Percentiles rank a stretch among this genome's conserved stretches.
These are phyloP conservation scores for Meloidogyne exigua DNA, from an alignment of 1,140 invertebrate genomes.

Conservation along the genomic window DNA sequence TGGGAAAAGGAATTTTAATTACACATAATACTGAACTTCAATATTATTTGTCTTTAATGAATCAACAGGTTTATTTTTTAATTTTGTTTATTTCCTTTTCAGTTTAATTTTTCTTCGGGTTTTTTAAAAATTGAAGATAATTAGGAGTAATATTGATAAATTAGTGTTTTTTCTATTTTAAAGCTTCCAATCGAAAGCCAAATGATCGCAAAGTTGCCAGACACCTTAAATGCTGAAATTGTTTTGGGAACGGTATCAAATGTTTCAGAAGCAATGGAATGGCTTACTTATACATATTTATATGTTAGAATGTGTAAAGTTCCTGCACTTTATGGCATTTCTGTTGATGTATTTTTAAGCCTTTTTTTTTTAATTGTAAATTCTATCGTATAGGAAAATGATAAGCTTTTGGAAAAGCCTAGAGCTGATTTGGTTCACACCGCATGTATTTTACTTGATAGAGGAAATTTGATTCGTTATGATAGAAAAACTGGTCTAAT, in stretches of 20 bases:
- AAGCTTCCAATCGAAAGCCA: slow-evolving; percentile 70
- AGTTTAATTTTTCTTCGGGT: slow-evolving; percentile 40
- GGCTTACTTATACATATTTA: slow-evolving; percentile 93
- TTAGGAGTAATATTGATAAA: too few species aligned
- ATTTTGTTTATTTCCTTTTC: neutral
- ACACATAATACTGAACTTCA: slow-evolving; percentile 98
- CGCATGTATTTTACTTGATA: slow-evolving; percentile 84
- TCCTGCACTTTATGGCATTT: slow-evolving; percentile 84
- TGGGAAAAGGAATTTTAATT: slow-evolving; percentile 96
- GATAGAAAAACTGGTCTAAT: slow-evolving; percentile 91
- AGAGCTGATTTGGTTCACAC: slow-evolving; percentile 94
- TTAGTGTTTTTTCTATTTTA: neutral
- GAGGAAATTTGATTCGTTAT: slow-evolving; percentile 88
- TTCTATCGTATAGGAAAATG: slow-evolving; percentile 65
- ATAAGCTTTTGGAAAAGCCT: slow-evolving; percentile 81
- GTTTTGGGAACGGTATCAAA: slow-evolving; percentile 93
- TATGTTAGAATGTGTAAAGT: slow-evolving; percentile 80
- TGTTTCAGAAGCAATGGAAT: slow-evolving; percentile 88
- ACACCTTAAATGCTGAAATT: slow-evolving; percentile 96
- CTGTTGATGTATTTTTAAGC: slow-evolving; percentile 69
- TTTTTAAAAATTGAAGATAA: too few species aligned
- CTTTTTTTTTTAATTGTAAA: neutral
- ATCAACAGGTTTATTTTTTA: slow-evolving; percentile 79
- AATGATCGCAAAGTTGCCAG: slow-evolving; percentile 75
- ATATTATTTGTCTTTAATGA: slow-evolving; percentile 93